Base-by-base conservation (phyloP, 2,113 vertebrate species). In the Microtus oregoni region DNA sequence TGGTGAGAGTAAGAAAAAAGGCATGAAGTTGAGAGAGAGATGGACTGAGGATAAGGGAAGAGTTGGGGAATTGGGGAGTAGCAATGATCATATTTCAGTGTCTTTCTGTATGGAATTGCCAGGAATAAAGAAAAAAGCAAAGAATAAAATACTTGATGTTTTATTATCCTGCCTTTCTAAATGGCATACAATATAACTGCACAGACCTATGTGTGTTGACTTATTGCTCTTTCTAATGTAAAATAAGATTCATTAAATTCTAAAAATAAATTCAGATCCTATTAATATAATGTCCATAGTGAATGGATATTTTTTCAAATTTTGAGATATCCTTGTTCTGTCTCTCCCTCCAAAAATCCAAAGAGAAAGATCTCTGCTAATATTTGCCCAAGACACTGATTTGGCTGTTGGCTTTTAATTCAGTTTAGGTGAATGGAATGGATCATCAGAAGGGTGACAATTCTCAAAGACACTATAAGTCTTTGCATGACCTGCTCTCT, bases 341-440 rank as follows among this genome's bases (percentile, higher is more conserved):
- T 0, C 28, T 24, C 32, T 65, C 1, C 17, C 8, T 15, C 7
- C 0, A 11, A 28, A 63, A 44, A 76, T n/a, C 3, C 47, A 82
- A 77, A 94, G 15, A 15, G 68, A 82, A 92, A 75, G 38, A 52
- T 24, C 61, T 17, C 8, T 52, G 7, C 32, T 88, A 26, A 68
- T 90, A 47, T 90, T 85, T 63, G 58, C 35, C 65, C 72, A 61
- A 73, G 47, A 78, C 65, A 78, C 68, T 63, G 90, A 68, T 47
- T 95, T 96, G 75, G 28, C 52, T 94, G 63, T 68, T 76, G 5
- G 47, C 26, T 77, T 79, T 89, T 82, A n/a, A 72, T 41, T 96
- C 44, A 65, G 26, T 8, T 73, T n/a, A 13, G 30, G 30, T 91
- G 44, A 92, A 63, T 32, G 58, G 52, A 92, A 72, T 61, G 55